Evolutionary conservation across 2,113 vertebrate species (phyloP).

Genomic region (Pterophyllum scalare): DNA sequence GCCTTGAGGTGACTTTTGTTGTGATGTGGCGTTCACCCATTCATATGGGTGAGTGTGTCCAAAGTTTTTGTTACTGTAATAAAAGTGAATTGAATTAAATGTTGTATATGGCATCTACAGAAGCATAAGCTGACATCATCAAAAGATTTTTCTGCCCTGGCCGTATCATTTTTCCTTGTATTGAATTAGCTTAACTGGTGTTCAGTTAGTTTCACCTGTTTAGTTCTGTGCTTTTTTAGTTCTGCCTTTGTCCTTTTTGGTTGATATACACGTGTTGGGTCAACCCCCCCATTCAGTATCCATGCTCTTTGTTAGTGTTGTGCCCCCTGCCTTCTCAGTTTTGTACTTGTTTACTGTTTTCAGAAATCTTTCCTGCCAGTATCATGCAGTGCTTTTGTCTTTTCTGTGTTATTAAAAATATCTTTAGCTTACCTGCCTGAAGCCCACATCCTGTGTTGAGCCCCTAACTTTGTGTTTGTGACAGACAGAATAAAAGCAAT

Average conservation of each 20-base stretch:
- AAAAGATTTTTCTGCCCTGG: neutral
- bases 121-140: neutral
- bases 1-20: no score
- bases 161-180: neutral
- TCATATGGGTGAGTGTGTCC: no score
- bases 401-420: neutral
- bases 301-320: no score
- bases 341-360: neutral
- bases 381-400: neutral
- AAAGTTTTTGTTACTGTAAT: no score
- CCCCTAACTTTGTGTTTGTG: neutral
- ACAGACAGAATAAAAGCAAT: neutral
- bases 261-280: neutral
- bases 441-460: slow-evolving; percentile 6
- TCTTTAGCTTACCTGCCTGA: neutral
- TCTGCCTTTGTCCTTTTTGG: neutral
- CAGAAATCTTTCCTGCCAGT: neutral
- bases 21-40: no score
- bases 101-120: neutral
- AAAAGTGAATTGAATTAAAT: no score
- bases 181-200: neutral
- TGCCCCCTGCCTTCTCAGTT: neutral
- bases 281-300: neutral
- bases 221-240: neutral
- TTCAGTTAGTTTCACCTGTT: neutral